A percentile compares a stretch with the other conserved stretches of the same genome.
Conservation (phyloP, 2,888 invertebrate species). For the Heliconius hortense region DNA sequence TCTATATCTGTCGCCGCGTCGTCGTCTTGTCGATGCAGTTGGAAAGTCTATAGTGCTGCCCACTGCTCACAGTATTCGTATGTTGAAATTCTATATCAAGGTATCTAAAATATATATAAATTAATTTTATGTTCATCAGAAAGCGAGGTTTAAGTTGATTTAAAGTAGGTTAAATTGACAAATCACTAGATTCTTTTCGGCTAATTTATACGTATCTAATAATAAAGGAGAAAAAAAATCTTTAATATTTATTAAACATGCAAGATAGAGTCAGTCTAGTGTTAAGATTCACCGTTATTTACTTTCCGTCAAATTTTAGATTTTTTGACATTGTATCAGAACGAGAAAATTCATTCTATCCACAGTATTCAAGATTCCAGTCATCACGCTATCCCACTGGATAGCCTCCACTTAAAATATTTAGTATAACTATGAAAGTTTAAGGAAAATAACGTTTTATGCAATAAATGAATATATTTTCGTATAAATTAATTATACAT, state of each 20-base stretch:
- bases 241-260: neutral
- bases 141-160: no score
- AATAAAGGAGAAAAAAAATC: neutral
- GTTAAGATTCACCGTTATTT: neutral
- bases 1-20: neutral
- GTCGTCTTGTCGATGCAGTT: neutral
- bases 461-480: neutral
- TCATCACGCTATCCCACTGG: neutral
- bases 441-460: neutral
- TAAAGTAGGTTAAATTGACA: no score
- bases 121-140: no score
- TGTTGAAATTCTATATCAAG: neutral
- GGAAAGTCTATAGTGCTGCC: neutral
- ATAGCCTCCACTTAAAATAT: neutral
- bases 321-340: neutral
- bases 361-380: neutral
- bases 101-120: no score
- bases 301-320: neutral
- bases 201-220: no score
- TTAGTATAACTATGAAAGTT: neutral
- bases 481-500: constrained; percentile 20
- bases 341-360: neutral
- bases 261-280: neutral
- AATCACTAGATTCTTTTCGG: no score
- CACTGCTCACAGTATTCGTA: neutral